Conservation (phyloP, 2,797 vertebrate genomes). For the Malurus splendens region DNA sequence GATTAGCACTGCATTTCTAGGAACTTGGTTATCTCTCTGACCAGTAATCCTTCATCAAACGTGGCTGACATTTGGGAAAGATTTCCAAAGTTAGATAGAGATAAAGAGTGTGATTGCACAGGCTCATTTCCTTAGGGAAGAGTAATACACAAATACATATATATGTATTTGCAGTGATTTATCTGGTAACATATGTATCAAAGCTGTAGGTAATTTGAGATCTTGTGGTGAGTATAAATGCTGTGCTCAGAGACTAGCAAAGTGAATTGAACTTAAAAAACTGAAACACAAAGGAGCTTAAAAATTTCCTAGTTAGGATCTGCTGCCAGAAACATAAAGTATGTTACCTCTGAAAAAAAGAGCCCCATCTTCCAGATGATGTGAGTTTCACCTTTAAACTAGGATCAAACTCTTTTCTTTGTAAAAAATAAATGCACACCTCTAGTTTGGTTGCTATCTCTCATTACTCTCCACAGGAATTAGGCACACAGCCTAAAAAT, state of each 20-base stretch:
- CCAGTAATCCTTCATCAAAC: not conserved
- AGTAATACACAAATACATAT: slow-evolving; percentile 4
- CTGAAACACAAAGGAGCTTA: not conserved
- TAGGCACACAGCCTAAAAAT: not conserved
- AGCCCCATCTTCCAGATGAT: slow-evolving; percentile 7
- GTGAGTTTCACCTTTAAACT: not conserved
- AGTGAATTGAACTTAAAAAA: slow-evolving; percentile 22
- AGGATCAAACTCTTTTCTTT: not conserved
- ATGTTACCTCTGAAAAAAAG: not conserved
- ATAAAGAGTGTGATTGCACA: not conserved
- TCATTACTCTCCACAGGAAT: not conserved
- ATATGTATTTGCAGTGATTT: slow-evolving; percentile 38
- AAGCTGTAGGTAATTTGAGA: slow-evolving; percentile 55
- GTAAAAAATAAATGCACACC: not conserved
- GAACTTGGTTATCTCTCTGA: slow-evolving; percentile 1
- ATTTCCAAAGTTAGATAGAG: not conserved
- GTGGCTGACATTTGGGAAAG: slow-evolving; percentile 14
- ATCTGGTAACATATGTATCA: slow-evolving; percentile 41
- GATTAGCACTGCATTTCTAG: not conserved
- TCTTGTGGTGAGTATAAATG: slow-evolving; percentile 14
- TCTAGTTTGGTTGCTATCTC: not conserved
- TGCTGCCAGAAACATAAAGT: slow-evolving; percentile 25
- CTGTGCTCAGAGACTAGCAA: slow-evolving; percentile 1
- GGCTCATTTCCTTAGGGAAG: slow-evolving; percentile 39
- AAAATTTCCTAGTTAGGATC: slow-evolving; percentile 21